Evolutionary conservation across 2,888 invertebrate species (phyloP), one percentile per base, ranked within the genome.

Genomic region (Leuctra nigra): DNA sequence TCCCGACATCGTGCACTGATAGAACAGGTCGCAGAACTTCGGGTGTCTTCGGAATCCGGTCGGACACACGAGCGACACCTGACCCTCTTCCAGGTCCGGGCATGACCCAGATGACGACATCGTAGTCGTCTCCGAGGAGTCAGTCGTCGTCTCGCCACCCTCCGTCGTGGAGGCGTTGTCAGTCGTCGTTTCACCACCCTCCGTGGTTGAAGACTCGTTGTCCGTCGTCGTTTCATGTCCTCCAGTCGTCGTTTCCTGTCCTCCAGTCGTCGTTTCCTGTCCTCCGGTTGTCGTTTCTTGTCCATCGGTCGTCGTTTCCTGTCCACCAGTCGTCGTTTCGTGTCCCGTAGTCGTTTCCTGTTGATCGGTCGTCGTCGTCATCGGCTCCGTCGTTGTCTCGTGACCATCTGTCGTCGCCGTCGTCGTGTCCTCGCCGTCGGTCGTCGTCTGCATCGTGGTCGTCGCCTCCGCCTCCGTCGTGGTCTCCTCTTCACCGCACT

Each of bases 31-130:
- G 65, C 91, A 91, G 67, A 85, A 83, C 68, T 86, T 87, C 0
- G 91, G 89, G 76, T 91, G 90, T 61, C 88, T 77, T 66, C 79
- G 80, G 72, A 91, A 91, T 35, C 90, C 89, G 4, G 89, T 87
- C 7, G 91, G 91, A 67, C 91, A 91, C 1, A 88, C 80, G 56
- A 84, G 78, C 13, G 83, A 72, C 61, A 83, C 75, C 72, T 91
- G 89, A 60, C 86, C 83, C 18, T 82, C 80, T 53, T 83, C 81
- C 9, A 84, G 73, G 63, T 83, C 71, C 6, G 54, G 54, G 36
- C 57, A 48, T 20, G 57, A 46, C 14, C 55, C 55, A 11, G 56
- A 9, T 1, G 47, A 6, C 9, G 52, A 3, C 18, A 29, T 59
- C 2, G 57, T 56, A 2, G 60, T 60, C 41, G 48, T 39, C 53